Evolutionary conservation across 1,140 invertebrate species (phyloP).

Genomic region (Drosophila punjabiensis): DNA sequence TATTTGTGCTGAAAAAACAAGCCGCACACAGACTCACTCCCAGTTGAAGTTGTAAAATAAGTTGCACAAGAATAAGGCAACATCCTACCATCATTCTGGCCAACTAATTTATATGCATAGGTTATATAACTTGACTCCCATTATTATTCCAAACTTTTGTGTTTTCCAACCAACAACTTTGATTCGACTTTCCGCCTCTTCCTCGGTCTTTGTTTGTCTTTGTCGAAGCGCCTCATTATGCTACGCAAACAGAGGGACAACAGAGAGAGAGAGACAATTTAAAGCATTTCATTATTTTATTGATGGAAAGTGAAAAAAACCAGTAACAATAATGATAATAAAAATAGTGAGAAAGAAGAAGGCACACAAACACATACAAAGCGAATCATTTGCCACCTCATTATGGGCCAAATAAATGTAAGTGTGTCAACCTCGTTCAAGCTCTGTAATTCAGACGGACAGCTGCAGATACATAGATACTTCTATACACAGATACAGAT

Average conservation of each 20-base stretch:
- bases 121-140: constrained; percentile 42
- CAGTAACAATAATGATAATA: constrained; percentile 19
- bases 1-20: neutral
- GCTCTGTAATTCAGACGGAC: constrained; percentile 51
- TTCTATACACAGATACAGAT: neutral
- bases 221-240: constrained; percentile 35
- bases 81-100: constrained; percentile 14
- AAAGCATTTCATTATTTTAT: constrained; percentile 62
- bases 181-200: constrained; percentile 34
- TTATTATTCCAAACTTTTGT: constrained; percentile 41
- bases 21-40: neutral
- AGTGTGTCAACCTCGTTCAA: constrained; percentile 65
- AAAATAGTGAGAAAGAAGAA: constrained; percentile 12
- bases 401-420: constrained; percentile 70
- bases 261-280: constrained; percentile 12
- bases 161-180: constrained; percentile 26
- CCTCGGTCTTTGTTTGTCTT: constrained; percentile 40
- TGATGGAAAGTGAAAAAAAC: constrained; percentile 77
- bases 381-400: constrained; percentile 40
- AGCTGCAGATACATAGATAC: constrained; percentile 35
- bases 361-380: constrained; percentile 17
- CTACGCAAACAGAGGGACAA: constrained; percentile 13
- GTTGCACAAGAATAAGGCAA: neutral
- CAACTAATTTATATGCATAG: constrained; percentile 45
- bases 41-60: constrained; percentile 2